A percentile compares a stretch with the other conserved stretches of the same genome.
phyloP scores from a whole-genome alignment of 2,113 vertebrate species.

The Anolis sagrei region DNA sequence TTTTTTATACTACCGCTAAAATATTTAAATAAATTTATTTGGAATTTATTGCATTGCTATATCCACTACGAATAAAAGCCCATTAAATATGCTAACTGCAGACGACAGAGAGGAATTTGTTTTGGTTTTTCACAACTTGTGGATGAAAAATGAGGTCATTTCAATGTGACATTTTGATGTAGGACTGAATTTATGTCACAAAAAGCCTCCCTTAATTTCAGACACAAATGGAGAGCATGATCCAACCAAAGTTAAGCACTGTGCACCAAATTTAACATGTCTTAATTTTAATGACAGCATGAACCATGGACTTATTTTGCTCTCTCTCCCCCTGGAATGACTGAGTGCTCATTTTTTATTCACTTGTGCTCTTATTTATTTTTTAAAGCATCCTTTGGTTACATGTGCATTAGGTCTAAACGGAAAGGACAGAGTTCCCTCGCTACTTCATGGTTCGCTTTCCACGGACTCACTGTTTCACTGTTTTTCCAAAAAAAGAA shows the following conservation, averaged over 20 bases:
- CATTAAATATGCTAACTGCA: slow-evolving; percentile 69
- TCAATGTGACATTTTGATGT: slow-evolving; percentile 61
- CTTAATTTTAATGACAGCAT: background rate
- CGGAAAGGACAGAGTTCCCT: too few relatives aligned
- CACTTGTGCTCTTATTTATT: background rate
- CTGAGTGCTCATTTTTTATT: background rate
- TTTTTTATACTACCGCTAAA: slow-evolving; percentile 75
- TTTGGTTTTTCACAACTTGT: slow-evolving; percentile 64
- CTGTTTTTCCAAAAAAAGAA: too few relatives aligned
- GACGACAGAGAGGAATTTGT: slow-evolving; percentile 63
- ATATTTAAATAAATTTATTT: slow-evolving; percentile 78
- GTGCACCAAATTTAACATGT: background rate
- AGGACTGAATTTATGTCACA: slow-evolving; percentile 55
- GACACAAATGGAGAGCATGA: background rate
- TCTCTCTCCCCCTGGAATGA: background rate
- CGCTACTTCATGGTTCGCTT: too few relatives aligned
- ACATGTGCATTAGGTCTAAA: too few relatives aligned
- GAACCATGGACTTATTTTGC: background rate
- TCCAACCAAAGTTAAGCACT: background rate
- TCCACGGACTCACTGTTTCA: too few relatives aligned
- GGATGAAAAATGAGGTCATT: slow-evolving; percentile 62
- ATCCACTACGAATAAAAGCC: slow-evolving; percentile 57
- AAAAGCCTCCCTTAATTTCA: slow-evolving; percentile 40
- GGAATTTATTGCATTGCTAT: slow-evolving; percentile 71
- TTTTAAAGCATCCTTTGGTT: too few relatives aligned